phyloP scores from a whole-genome alignment of 2,113 vertebrate species.

The Myodes glareolus region DNA sequence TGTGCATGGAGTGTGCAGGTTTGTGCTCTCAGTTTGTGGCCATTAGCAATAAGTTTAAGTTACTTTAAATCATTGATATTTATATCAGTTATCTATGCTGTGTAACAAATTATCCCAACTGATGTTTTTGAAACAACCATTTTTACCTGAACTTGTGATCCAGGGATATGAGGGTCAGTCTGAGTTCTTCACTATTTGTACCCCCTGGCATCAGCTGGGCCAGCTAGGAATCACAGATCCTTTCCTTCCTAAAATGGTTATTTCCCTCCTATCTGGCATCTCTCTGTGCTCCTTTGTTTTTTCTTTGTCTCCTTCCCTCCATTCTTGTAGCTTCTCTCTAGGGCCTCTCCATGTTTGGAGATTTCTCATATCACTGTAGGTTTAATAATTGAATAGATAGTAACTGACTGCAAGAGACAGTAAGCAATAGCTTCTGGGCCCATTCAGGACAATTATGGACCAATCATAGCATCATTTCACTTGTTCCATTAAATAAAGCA shows the following conservation, averaged over 20 bases:
- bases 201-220: no score
- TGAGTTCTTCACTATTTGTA: not conserved
- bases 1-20: not conserved
- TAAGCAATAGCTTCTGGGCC: not conserved
- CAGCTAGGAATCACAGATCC: not conserved
- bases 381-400: not conserved
- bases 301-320: not conserved
- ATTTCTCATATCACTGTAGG: not conserved
- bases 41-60: not conserved
- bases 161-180: not conserved
- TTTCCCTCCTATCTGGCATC: not conserved
- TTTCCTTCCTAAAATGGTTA: not conserved
- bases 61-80: slow-evolving; percentile 4
- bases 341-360: not conserved
- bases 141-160: not conserved
- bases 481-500: not conserved
- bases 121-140: not conserved
- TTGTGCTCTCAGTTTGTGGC: not conserved
- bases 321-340: not conserved
- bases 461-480: not conserved
- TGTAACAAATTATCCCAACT: not conserved
- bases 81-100: not conserved
- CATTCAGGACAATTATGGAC: not conserved
- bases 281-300: not conserved
- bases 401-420: not conserved